Conservation (phyloP, 2,888 invertebrate genomes). For the Danaus chrysippus region DNA sequence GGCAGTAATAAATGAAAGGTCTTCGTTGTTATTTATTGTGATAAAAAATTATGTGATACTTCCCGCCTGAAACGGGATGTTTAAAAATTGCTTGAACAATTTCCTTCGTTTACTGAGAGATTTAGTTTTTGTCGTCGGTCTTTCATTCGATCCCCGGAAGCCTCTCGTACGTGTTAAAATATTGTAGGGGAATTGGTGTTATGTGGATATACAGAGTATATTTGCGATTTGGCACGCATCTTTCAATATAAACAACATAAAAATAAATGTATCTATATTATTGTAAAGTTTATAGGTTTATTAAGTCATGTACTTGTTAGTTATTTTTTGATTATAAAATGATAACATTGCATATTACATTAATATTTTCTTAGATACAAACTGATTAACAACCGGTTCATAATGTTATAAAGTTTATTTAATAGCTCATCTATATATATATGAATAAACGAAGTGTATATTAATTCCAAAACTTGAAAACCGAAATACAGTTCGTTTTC, state of each 20-base stretch:
- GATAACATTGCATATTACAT: too few species aligned
- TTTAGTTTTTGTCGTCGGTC: constrained; percentile 35
- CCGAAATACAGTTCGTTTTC: too few species aligned
- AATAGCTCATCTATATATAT: too few species aligned
- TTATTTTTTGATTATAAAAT: too few species aligned
- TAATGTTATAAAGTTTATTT: too few species aligned
- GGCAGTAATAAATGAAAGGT: constrained; percentile 21
- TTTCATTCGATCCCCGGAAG: constrained; percentile 27
- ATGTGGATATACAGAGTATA: constrained; percentile 10
- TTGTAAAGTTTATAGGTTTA: background rate
- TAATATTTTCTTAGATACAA: too few species aligned
- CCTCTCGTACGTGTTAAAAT: constrained; percentile 24
- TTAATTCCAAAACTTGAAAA: too few species aligned
- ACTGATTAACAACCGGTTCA: too few species aligned
- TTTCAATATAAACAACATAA: background rate
- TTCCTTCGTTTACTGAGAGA: constrained; percentile 30
- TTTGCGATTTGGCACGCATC: background rate
- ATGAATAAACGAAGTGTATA: too few species aligned
- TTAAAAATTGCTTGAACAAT: constrained; percentile 31
- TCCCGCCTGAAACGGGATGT: constrained; percentile 28
- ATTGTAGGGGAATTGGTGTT: constrained; percentile 22
- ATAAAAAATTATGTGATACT: constrained; percentile 29
- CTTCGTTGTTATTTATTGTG: constrained; percentile 22
- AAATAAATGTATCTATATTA: constrained; percentile 10
- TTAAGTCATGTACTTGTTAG: too few species aligned